Percentiles rank a stretch among this genome's conserved stretches.
These are phyloP conservation scores for Carposina sasakii DNA, from an alignment of 1,140 invertebrate genomes.

Conservation along the genomic window DNA sequence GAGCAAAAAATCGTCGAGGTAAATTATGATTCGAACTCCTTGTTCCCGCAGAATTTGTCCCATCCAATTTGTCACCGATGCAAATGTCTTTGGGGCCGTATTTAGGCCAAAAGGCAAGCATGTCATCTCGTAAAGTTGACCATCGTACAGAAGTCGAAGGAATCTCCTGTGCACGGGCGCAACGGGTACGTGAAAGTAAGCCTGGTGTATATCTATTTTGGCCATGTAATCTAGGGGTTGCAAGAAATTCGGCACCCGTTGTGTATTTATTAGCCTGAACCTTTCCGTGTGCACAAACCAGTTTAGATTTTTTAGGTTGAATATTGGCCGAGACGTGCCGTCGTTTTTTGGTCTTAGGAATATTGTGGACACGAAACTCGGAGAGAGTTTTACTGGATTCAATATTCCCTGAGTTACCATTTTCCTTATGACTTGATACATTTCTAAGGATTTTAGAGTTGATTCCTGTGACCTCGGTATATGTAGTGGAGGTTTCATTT, in stretches of 20 bases:
- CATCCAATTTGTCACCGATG: conserved; percentile 24
- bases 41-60: conserved; percentile 17
- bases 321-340: background rate
- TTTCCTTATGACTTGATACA: background rate
- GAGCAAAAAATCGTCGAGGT: conserved; percentile 39
- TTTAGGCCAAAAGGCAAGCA: conserved; percentile 19
- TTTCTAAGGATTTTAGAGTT: background rate
- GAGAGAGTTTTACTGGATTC: conserved; percentile 12
- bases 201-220: conserved; percentile 28
- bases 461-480: background rate
- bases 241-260: conserved; percentile 5
- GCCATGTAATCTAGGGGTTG: conserved; percentile 24
- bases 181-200: conserved; percentile 31
- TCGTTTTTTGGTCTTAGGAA: conserved; percentile 14
- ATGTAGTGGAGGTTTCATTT: background rate
- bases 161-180: conserved; percentile 20
- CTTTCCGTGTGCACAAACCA: conserved; percentile 4
- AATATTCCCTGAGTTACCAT: conserved; percentile 11
- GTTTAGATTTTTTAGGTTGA: conserved; percentile 26
- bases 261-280: conserved; percentile 7
- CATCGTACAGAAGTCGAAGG: conserved; percentile 25
- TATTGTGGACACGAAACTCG: conserved; percentile 14
- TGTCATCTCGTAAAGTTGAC: conserved; percentile 21
- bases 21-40: conserved; percentile 24
- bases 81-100: conserved; percentile 16